These are phyloP conservation scores for Phyllostomus hastatus DNA, from an alignment of 2,113 vertebrate species.

Conservation along the genomic window DNA sequence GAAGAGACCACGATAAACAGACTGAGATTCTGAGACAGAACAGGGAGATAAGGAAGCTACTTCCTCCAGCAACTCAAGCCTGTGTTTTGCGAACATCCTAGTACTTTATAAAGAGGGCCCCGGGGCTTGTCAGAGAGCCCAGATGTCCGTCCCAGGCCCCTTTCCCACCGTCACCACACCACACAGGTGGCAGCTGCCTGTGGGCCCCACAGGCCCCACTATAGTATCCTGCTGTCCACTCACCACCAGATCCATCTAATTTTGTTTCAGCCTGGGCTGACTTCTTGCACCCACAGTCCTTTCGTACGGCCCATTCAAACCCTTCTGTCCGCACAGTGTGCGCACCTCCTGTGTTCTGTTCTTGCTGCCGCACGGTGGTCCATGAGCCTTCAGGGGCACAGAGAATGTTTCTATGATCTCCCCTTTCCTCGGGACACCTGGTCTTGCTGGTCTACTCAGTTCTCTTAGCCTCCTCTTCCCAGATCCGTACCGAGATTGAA, in stretches of 20 bases:
- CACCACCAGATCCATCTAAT: constrained; percentile 10
- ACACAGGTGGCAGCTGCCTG: neutral
- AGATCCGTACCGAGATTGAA: neutral
- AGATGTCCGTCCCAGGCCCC: fast-evolving
- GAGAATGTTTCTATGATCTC: neutral
- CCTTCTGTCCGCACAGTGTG: neutral
- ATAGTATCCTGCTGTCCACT: constrained; percentile 31
- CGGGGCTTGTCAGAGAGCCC: neutral
- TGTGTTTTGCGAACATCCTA: constrained; percentile 29
- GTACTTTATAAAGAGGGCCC: neutral
- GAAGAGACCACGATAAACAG: neutral
- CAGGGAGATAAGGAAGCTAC: neutral
- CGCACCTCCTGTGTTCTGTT: neutral
- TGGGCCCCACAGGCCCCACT: neutral
- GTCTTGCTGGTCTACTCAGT: neutral
- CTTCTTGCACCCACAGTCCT: constrained; percentile 49
- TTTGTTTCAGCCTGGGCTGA: constrained; percentile 53
- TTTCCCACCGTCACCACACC: fast-evolving
- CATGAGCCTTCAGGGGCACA: neutral
- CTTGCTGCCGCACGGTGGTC: neutral
- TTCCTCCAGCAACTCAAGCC: neutral
- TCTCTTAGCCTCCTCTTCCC: neutral
- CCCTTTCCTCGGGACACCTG: neutral
- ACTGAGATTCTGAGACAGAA: neutral
- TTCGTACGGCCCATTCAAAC: neutral